These are phyloP conservation scores for Pedetes capensis DNA, from an alignment of 2,113 vertebrate species.

Conservation along the genomic window DNA sequence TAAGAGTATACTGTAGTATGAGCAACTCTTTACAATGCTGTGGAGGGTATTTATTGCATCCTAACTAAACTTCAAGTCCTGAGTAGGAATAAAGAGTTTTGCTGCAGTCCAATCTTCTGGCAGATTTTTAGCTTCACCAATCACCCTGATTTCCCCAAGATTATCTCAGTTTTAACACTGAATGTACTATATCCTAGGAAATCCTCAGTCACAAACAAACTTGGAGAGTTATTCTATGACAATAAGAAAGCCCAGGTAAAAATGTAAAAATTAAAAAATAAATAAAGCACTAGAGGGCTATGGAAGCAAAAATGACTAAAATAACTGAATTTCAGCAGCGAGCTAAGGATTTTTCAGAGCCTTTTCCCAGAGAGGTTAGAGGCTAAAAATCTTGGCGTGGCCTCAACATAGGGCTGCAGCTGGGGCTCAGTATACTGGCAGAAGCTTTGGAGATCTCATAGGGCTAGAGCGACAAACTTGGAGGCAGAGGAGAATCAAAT, in stretches of 20 bases:
- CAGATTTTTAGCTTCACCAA: neutral
- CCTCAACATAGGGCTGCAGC: neutral
- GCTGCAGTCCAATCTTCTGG: neutral
- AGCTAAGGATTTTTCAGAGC: neutral
- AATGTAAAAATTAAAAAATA: neutral
- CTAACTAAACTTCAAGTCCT: neutral
- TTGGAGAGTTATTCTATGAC: neutral
- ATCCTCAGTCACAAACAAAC: neutral
- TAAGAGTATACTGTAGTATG: neutral
- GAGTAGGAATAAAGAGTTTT: neutral
- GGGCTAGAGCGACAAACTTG: neutral
- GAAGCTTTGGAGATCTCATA: neutral
- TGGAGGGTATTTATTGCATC: neutral
- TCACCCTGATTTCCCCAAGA: neutral
- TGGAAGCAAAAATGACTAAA: neutral
- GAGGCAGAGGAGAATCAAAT: neutral
- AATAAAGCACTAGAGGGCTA: neutral
- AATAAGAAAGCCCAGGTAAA: neutral
- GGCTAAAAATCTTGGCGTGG: neutral
- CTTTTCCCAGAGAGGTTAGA: neutral
- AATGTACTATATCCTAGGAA: neutral
- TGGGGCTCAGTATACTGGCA: neutral
- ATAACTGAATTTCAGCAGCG: neutral
- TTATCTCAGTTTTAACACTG: neutral
- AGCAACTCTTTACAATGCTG: neutral